phyloP scores from a whole-genome alignment of 2,888 invertebrate species.

The Melanotus villosus region DNA sequence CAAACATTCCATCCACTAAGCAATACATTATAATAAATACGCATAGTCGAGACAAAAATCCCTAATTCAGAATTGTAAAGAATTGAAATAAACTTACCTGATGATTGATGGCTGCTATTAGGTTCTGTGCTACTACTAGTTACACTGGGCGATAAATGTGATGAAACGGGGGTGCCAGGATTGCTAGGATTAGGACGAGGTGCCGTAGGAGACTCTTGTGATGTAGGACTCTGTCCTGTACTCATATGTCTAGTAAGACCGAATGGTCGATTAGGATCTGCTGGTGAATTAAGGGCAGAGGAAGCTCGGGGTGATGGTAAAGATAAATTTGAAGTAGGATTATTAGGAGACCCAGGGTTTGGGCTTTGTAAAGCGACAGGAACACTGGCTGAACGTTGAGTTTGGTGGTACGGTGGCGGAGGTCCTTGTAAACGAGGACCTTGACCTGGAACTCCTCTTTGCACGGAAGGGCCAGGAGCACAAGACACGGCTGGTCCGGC shows the following conservation, averaged over 20 bases:
- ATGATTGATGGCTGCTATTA: constrained; percentile 65
- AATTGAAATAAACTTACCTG: constrained; percentile 61
- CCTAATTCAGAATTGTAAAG: neutral
- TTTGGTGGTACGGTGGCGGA: constrained; percentile 84
- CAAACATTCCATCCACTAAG: constrained; percentile 76
- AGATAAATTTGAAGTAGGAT: constrained; percentile 79
- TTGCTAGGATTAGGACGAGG: constrained; percentile 76
- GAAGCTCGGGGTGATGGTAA: constrained; percentile 82
- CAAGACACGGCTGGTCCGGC: constrained; percentile 59
- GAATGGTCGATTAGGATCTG: constrained; percentile 74
- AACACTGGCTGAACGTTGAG: constrained; percentile 80
- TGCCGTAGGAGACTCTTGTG: constrained; percentile 74
- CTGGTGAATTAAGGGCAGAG: constrained; percentile 80
- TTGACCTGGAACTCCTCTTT: constrained; percentile 59
- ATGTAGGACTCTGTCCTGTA: constrained; percentile 75
- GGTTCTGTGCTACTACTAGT: constrained; percentile 67
- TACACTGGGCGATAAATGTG: constrained; percentile 74
- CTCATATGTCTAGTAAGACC: constrained; percentile 69
- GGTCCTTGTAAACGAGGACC: constrained; percentile 78
- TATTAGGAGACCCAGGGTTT: constrained; percentile 81
- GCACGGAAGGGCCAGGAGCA: constrained; percentile 62
- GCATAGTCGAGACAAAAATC: no score
- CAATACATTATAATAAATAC: constrained; percentile 42
- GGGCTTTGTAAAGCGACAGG: constrained; percentile 83
- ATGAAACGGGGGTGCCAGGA: constrained; percentile 80